These are phyloP conservation scores for Yponomeuta plumbellus DNA, from an alignment of 2,888 invertebrate genomes.

Conservation along the genomic window DNA sequence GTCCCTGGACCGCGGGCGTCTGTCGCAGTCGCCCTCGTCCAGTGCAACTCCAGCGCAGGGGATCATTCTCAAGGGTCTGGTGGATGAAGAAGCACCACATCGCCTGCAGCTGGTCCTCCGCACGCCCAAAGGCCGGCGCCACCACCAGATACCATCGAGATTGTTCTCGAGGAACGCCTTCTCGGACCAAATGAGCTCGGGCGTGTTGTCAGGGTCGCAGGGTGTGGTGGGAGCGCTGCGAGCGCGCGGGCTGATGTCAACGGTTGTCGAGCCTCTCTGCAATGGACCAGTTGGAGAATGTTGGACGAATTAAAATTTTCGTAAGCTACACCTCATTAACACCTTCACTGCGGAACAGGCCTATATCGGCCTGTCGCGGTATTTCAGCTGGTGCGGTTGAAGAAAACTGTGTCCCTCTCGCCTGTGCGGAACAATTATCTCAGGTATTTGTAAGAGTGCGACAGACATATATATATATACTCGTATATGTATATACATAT, in stretches of 20 bases:
- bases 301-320: too few relatives aligned
- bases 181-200: slow-evolving; percentile 28
- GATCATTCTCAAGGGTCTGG: slow-evolving; percentile 54
- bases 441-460: too few relatives aligned
- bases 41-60: slow-evolving; percentile 45
- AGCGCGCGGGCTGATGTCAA: slow-evolving; percentile 44
- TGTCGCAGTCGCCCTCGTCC: slow-evolving; percentile 27
- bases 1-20: slow-evolving; percentile 51
- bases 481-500: too few relatives aligned
- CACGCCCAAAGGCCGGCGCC: slow-evolving; percentile 49
- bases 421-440: too few relatives aligned
- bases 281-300: slow-evolving; percentile 27
- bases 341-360: too few relatives aligned
- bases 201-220: slow-evolving; percentile 43
- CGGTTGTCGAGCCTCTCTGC: slow-evolving; percentile 62
- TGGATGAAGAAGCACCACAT: slow-evolving; percentile 55
- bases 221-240: slow-evolving; percentile 67
- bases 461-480: too few relatives aligned
- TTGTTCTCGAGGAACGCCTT: slow-evolving; percentile 43
- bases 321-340: too few relatives aligned
- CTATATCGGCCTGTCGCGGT: too few relatives aligned
- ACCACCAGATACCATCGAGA: slow-evolving; percentile 49
- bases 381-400: too few relatives aligned
- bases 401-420: too few relatives aligned
- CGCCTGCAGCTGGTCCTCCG: slow-evolving; percentile 47